Evolutionary conservation across 1,140 invertebrate species (phyloP), one percentile per base, ranked within the genome.

Genomic region (Microplitis mediator): DNA sequence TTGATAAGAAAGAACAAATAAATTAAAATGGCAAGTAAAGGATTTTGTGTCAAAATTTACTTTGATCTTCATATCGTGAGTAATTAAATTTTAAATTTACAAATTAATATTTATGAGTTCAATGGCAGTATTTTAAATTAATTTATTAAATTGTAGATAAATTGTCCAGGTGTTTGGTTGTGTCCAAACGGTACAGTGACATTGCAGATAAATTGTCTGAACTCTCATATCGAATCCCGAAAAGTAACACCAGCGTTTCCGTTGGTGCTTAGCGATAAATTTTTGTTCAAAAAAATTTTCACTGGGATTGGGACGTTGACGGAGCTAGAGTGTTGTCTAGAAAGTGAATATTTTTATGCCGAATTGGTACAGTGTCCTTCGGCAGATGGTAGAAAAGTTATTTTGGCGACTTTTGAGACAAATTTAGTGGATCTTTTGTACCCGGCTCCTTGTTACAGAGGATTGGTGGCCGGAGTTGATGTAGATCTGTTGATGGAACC

Each of bases 101-200:
- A 23, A 23, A 23, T 23, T 23, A 1, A 23, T 1, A 23, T 23
- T 23, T 23, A 23, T 23, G 23, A 23, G 23, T 23, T 23, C 23
- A 23, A 23, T 23, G 23, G 23, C 23, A 23, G 23, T 23, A 39
- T 45, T 9, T 11, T 5, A 45, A 45, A 9, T 45, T 45, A 45
- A 6, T 45, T 45, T 9, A 9, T 2, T 45, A 45, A 45, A 73
- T 83, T 86, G 45, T 74, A 93, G 91, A 87, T 93, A 34, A 91
- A 91, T 73, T 93, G 92, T 86, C 92, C 92, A 8, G 92, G 92
- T 36, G 92, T 93, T 35, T 93, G 92, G 91, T 77, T 93, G 2
- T 93, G 92, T 83, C 90, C 91, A 66, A 92, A 91, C 83, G 92
- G 92, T 3, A 89, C 89, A 80, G 88, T 93, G 8, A 90, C 89